Percentiles rank a stretch among this genome's conserved stretches.
These are phyloP conservation scores for Acanthochromis polyacanthus DNA, from an alignment of 2,113 vertebrate genomes.

Conservation along the genomic window DNA sequence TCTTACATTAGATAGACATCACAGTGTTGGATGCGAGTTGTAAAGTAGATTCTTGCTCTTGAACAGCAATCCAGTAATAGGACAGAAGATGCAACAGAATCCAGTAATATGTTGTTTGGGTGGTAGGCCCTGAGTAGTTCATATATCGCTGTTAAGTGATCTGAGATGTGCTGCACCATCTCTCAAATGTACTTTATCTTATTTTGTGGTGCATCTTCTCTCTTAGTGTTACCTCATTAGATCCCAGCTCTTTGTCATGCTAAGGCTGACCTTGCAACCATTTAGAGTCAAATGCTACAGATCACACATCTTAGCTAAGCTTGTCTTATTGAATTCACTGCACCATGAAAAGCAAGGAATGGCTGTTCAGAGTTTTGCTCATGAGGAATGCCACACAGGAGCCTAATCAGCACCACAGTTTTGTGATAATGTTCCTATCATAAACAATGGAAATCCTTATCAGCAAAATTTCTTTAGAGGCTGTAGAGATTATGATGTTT, in stretches of 20 bases:
- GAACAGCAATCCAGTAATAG: slow-evolving; percentile 59
- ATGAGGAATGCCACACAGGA: slow-evolving; percentile 10
- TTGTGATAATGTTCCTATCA: slow-evolving; percentile 39
- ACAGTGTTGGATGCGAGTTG: slow-evolving; percentile 65
- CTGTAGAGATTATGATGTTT: slow-evolving; percentile 87
- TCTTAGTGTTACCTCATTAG: slow-evolving; percentile 48
- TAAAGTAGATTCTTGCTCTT: slow-evolving; percentile 73
- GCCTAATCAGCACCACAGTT: slow-evolving; percentile 35
- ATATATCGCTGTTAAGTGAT: slow-evolving; percentile 84
- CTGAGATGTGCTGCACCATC: slow-evolving; percentile 73
- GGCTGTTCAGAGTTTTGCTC: neutral
- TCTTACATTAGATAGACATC: slow-evolving; percentile 83
- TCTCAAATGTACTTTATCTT: slow-evolving; percentile 53
- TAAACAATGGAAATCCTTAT: slow-evolving; percentile 81
- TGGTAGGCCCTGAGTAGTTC: slow-evolving; percentile 83
- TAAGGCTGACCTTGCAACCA: slow-evolving; percentile 47
- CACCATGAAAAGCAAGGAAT: neutral
- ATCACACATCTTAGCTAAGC: slow-evolving; percentile 21
- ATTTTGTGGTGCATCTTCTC: slow-evolving; percentile 46
- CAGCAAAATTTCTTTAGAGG: slow-evolving; percentile 84
- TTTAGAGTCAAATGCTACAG: slow-evolving; percentile 23
- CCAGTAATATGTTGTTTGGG: slow-evolving; percentile 81
- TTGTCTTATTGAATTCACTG: neutral
- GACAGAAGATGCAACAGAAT: slow-evolving; percentile 67
- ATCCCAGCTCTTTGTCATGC: slow-evolving; percentile 30